Evolutionary conservation across 2,113 vertebrate genomes (phyloP), one percentile per base, ranked within the genome.

Genomic region (Solenodon paradoxus): DNA sequence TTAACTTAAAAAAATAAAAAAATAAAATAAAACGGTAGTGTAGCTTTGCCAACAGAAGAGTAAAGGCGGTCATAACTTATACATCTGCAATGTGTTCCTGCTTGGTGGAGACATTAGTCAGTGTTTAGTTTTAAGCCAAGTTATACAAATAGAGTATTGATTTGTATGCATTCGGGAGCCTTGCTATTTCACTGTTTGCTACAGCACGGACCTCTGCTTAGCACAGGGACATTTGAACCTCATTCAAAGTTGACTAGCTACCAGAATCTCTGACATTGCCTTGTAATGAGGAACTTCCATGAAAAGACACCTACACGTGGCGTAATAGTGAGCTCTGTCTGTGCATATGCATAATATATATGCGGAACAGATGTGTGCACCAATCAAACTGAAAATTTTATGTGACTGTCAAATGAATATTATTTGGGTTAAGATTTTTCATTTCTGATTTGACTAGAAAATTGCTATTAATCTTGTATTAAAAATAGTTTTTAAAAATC

Each of bases 391-490:
- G 94, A 92, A 97, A 97, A 84, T 90, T 96, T 96, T 95, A 90
- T 96, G 96, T 97, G 95, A 96, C 96, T 97, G 95, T 98, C 97
- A 97, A 96, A 96, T 85, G 77, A 94, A 72, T 97, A 96, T 95
- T 95, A 96, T 97, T 97, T 96, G 92, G 92, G 88, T 97, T 98
- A 97, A 95, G 96, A 95, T 92, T 97, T 97, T 97, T 96, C 95
- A 86, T 97, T 98, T 97, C 96, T 98, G 97, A 97, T 98, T 98
- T 97, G 96, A 92, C 96, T 97, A 97, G 97, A 98, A 97, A 97
- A 97, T 97, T 97, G 96, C 95, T 97, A 97, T 96, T 97, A 97
- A 97, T 97, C 97, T 97, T 98, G 97, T 97, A 97, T 97, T 97
- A 97, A 97, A 97, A 97, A 97, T 97, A 97, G 97, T 97, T 97